Base-by-base conservation (phyloP, 2,888 invertebrate species). In the Drosophila cognata region DNA sequence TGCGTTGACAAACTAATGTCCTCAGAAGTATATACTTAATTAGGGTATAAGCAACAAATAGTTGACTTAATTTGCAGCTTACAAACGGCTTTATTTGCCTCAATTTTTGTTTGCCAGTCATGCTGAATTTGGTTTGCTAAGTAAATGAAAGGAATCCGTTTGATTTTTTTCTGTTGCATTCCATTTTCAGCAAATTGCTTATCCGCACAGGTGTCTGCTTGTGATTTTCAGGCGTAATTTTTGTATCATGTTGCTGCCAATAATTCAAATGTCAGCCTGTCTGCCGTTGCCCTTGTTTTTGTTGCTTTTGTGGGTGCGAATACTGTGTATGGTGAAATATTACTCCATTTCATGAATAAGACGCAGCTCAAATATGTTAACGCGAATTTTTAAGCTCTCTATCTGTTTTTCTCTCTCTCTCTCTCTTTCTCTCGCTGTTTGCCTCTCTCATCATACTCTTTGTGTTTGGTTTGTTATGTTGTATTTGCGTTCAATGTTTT, bases 201-300 rank as follows among this genome's bases (percentile, higher is more conserved):
- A 87, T 79, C 79, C 84, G 82, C 88, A 31, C 76, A 65, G 70
- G 73, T 76, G 82, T 58, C 61, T 18, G 6, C n/a, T 33, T 48
- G 10, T 61, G 16, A n/a, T 56, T 50, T 38, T 43, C 25, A n/a
- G 35, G 13, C 63, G 41, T 36, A 56, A 64, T 77, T 80, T 72
- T 72, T 70, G 77, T 56, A 57, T 70, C n/a, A 63, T 84, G 67
- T 65, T 66, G 59, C 66, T 75, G 75, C 68, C 67, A 70, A 77
- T 85, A 72, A 74, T 71, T 83, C 77, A 83, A 85, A 82, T 77
- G 88, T 83, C 81, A 67, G 25, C 29, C 48, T 31, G 48, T 38
- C 51, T 31, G 36, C 41, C 41, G 21, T 8, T 58, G 41, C n/a
- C 31, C 7, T n/a, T 59, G 25, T 11, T 25, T 51, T 33, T 64